Conservation (phyloP, 2,888 invertebrate genomes). For the Eretmocerus hayati region DNA sequence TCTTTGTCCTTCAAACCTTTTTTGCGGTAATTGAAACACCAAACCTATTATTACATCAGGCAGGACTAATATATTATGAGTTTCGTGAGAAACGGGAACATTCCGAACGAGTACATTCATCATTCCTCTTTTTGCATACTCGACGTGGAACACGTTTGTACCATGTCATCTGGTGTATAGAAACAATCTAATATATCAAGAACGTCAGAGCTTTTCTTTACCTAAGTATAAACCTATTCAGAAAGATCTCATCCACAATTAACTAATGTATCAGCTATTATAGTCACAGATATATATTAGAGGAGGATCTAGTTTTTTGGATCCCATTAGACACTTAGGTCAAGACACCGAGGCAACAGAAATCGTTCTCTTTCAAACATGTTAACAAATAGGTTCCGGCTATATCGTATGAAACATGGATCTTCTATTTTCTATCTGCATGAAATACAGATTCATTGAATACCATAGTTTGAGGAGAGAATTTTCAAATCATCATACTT, state of each 20-base stretch:
- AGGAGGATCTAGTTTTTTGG: no score
- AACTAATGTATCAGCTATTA: neutral
- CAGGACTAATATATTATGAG: no score
- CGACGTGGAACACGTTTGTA: conserved; percentile 14
- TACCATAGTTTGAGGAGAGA: no score
- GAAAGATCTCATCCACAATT: neutral
- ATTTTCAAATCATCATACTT: no score
- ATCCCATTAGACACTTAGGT: conserved; percentile 27
- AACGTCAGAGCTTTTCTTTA: conserved; percentile 13
- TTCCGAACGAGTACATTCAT: neutral
- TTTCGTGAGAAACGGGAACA: no score
- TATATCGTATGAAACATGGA: conserved; percentile 32
- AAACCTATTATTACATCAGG: no score
- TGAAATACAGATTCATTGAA: no score
- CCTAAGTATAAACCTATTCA: conserved; percentile 11
- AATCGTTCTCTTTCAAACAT: conserved; percentile 31
- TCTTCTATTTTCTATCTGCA: conserved; percentile 8
- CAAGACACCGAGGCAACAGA: conserved; percentile 26
- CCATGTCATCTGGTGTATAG: conserved; percentile 6
- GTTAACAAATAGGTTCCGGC: conserved; percentile 28
- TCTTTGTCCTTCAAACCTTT: conserved; percentile 8
- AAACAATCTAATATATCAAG: conserved; percentile 14
- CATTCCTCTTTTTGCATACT: neutral
- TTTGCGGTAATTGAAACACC: conserved; percentile 12
- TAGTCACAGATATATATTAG: neutral